These are phyloP conservation scores for Lethrus apterus DNA, from an alignment of 1,140 invertebrate genomes.

Conservation along the genomic window DNA sequence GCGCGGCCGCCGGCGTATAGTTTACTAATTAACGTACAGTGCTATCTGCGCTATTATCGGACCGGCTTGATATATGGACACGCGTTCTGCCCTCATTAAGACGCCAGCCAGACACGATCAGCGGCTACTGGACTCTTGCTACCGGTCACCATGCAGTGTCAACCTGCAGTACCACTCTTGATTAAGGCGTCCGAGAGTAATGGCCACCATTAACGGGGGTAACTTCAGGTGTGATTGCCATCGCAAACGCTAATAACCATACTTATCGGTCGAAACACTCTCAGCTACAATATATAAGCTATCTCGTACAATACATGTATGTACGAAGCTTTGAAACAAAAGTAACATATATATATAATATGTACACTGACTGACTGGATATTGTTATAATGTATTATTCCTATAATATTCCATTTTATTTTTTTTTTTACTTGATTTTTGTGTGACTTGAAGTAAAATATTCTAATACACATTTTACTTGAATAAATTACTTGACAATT, in stretches of 20 bases:
- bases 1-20: conserved; percentile 25
- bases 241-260: conserved; percentile 14
- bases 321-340: too few relatives aligned
- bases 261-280: conserved; percentile 15
- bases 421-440: too few relatives aligned
- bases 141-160: conserved; percentile 15
- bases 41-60: conserved; percentile 29
- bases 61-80: conserved; percentile 30
- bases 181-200: conserved; percentile 18
- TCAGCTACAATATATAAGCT: too few relatives aligned
- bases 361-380: too few relatives aligned
- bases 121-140: conserved; percentile 16
- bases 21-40: conserved; percentile 33
- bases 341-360: too few relatives aligned
- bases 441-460: too few relatives aligned
- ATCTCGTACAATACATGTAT: too few relatives aligned
- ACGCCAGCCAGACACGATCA: conserved; percentile 33
- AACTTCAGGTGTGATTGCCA: conserved; percentile 16
- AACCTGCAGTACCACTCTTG: conserved; percentile 17
- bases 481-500: too few relatives aligned
- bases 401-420: too few relatives aligned
- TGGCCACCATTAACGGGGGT: conserved; percentile 17
- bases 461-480: too few relatives aligned
- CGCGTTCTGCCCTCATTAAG: conserved; percentile 33
- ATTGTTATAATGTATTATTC: too few relatives aligned